Conservation (phyloP, 2,888 invertebrate genomes). For the Cacoxenus indagator region DNA sequence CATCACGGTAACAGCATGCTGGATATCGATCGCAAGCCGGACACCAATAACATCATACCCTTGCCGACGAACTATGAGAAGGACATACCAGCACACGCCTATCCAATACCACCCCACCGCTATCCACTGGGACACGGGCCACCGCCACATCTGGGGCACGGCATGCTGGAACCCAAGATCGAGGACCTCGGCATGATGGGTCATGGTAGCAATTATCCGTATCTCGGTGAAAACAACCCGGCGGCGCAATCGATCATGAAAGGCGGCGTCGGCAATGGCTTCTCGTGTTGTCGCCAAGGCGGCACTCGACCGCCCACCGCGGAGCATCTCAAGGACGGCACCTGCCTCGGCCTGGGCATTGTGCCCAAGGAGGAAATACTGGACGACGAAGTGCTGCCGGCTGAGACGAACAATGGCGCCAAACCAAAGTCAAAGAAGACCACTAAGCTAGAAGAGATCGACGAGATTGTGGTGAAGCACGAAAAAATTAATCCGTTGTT, state of each 20-base stretch:
- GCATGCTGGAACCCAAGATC: slow-evolving; percentile 62
- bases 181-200: slow-evolving; percentile 61
- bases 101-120: slow-evolving; percentile 70
- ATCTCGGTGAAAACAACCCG: slow-evolving; percentile 80
- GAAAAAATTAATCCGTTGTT: slow-evolving; percentile 72
- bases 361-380: slow-evolving; percentile 81
- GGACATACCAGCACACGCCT: slow-evolving; percentile 70
- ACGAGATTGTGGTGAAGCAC: slow-evolving; percentile 68
- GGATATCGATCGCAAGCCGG: slow-evolving; percentile 68
- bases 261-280: slow-evolving; percentile 73
- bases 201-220: slow-evolving; percentile 72
- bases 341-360: slow-evolving; percentile 79
- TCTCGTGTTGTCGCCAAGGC: slow-evolving; percentile 82
- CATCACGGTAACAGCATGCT: slow-evolving; percentile 60
- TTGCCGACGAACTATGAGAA: slow-evolving; percentile 71
- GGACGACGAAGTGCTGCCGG: slow-evolving; percentile 73
- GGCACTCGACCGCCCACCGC: slow-evolving; percentile 80
- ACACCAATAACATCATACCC: slow-evolving; percentile 67
- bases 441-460: slow-evolving; percentile 62
- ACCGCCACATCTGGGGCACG: slow-evolving; percentile 53
- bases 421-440: slow-evolving; percentile 68
- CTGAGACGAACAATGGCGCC: slow-evolving; percentile 66
- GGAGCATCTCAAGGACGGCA: slow-evolving; percentile 81
- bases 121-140: slow-evolving; percentile 59
- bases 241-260: slow-evolving; percentile 72